phyloP scores from a whole-genome alignment of 2,113 vertebrate genomes.

The Felis chaus region DNA sequence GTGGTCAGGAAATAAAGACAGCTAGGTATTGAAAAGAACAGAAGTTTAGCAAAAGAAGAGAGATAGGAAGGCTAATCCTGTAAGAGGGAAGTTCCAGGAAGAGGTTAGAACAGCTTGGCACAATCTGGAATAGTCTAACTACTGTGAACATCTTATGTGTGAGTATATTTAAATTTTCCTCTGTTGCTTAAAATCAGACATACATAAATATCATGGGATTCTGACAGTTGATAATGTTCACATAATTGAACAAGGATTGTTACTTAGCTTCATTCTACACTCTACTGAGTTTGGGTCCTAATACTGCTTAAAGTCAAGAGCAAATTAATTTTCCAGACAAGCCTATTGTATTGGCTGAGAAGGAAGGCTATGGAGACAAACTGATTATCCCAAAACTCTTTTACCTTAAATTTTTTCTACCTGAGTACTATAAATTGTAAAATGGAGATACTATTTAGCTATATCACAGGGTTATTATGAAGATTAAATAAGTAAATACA shows the following conservation, averaged over 20 bases:
- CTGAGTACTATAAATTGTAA: background rate
- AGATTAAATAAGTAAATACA: background rate
- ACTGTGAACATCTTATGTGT: background rate
- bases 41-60: background rate
- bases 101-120: background rate
- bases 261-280: background rate
- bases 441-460: background rate
- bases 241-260: background rate
- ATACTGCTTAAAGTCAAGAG: background rate
- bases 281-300: background rate
- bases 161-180: constrained; percentile 2
- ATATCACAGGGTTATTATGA: background rate
- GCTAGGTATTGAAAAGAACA: background rate
- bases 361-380: background rate
- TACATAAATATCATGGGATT: background rate
- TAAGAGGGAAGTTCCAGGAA: background rate
- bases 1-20: background rate
- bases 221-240: background rate
- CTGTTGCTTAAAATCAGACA: constrained; percentile 27
- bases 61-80: background rate
- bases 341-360: background rate
- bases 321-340: constrained; percentile 37
- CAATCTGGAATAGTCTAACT: background rate
- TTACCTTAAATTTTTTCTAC: background rate
- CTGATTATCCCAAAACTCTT: background rate